Percentiles rank a stretch among this genome's conserved stretches.
Conservation (phyloP, 1,140 invertebrate species). For the Lordiphosa mommai region DNA sequence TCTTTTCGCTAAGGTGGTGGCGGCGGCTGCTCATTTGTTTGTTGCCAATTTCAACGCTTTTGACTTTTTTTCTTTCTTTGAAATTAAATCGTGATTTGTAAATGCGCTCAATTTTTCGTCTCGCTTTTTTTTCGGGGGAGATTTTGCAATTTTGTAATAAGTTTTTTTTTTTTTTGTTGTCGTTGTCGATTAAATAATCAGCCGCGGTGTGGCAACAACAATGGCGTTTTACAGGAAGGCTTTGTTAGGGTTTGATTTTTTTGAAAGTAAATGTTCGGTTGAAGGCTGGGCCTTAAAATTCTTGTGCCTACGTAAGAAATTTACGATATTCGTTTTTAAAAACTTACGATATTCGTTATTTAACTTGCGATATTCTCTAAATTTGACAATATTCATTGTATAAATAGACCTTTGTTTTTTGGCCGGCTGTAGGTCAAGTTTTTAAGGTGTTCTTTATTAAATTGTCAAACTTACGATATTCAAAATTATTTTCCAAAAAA, state of each 20-base stretch:
- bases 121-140: slow-evolving; percentile 25
- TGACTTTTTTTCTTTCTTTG: slow-evolving; percentile 47
- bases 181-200: slow-evolving; percentile 66
- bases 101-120: slow-evolving; percentile 75
- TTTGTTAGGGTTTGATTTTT: background rate
- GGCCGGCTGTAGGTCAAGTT: too few species aligned
- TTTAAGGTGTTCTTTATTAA: too few species aligned
- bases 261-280: slow-evolving; percentile 28
- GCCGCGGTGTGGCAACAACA: slow-evolving; percentile 53
- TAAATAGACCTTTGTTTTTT: too few species aligned
- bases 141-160: slow-evolving; percentile 75
- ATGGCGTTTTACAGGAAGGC: background rate
- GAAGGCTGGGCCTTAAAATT: too few species aligned
- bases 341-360: too few species aligned
- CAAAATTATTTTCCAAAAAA: too few species aligned
- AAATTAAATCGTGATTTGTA: slow-evolving; percentile 77
- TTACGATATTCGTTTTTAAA: too few species aligned
- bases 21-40: slow-evolving; percentile 60
- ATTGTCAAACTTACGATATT: too few species aligned
- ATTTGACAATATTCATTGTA: too few species aligned
- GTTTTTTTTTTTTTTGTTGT: slow-evolving; percentile 31
- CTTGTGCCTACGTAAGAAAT: too few species aligned
- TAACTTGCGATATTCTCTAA: too few species aligned
- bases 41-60: slow-evolving; percentile 75
- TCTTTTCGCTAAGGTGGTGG: background rate